These are phyloP conservation scores for Drosophila affinis DNA, from an alignment of 2,888 invertebrate species.

Conservation along the genomic window DNA sequence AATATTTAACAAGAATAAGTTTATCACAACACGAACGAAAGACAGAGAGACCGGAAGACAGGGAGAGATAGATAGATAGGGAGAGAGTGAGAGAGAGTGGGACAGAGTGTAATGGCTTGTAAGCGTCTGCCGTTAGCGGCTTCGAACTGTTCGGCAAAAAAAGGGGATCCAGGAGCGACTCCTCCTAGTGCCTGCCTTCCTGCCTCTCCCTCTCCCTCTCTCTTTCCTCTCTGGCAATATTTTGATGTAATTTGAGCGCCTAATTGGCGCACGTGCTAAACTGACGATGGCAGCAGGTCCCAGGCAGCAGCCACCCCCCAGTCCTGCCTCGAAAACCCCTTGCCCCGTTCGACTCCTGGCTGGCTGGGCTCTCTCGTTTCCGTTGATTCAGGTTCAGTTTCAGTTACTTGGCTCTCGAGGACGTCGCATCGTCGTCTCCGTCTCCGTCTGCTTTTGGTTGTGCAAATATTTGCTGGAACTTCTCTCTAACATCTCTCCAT, in stretches of 20 bases:
- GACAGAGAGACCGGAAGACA: constrained; percentile 5
- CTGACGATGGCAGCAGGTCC: constrained; percentile 45
- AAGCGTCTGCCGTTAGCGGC: constrained; percentile 74
- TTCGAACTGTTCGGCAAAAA: constrained; percentile 49
- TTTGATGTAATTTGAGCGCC: constrained; percentile 79
- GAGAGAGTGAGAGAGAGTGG: constrained; percentile 17
- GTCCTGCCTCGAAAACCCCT: not conserved
- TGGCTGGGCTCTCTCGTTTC: not conserved
- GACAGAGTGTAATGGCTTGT: constrained; percentile 69
- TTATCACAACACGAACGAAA: constrained; percentile 79
- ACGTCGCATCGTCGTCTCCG: not conserved
- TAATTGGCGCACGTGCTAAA: constrained; percentile 76
- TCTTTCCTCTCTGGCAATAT: constrained; percentile 59
- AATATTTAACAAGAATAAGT: constrained; percentile 83
- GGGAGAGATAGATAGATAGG: not conserved
- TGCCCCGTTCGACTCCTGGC: no score
- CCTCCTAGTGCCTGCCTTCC: not conserved
- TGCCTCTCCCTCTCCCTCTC: not conserved
- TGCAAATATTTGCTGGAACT: constrained; percentile 39
- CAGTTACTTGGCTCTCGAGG: constrained; percentile 37
- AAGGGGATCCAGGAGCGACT: constrained; percentile 19
- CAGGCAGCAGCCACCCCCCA: not conserved
- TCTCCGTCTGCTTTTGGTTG: constrained; percentile 26
- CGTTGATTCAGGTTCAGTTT: constrained; percentile 30
- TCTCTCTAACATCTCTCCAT: constrained; percentile 28